Evolutionary conservation across 1,140 invertebrate genomes (phyloP).

Genomic region (Drosophila pallidifrons): DNA sequence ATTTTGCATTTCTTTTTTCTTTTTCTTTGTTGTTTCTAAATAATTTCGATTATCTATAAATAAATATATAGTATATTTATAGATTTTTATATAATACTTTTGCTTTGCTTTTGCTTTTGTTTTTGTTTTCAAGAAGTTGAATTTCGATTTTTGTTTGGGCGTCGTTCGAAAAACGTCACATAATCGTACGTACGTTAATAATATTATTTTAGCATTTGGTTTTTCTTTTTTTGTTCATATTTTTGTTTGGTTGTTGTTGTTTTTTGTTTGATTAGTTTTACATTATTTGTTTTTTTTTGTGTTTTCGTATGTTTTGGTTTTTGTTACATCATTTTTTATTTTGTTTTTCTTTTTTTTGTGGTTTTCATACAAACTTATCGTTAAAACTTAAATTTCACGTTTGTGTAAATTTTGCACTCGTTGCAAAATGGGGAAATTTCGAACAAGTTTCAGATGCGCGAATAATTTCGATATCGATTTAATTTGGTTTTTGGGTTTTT

Average conservation of each 20-base stretch:
- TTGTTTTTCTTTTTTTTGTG: conserved; percentile 15
- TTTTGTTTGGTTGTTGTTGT: conserved; percentile 43
- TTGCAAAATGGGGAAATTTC: conserved; percentile 23
- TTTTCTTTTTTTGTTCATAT: conserved; percentile 51
- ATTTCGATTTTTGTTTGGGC: conserved; percentile 95
- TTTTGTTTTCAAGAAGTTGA: conserved; percentile 93
- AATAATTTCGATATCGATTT: neutral
- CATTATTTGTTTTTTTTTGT: conserved; percentile 34
- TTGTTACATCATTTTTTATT: conserved; percentile 35
- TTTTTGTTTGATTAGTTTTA: conserved; percentile 39
- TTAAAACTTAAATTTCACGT: conserved; percentile 47
- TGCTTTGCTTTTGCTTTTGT: conserved; percentile 57
- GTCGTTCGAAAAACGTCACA: conserved; percentile 84
- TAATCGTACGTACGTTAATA: conserved; percentile 78
- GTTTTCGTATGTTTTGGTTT: conserved; percentile 46
- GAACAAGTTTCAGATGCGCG: conserved; percentile 9
- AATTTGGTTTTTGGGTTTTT: conserved; percentile 12
- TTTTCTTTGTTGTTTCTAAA: neutral
- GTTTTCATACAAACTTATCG: conserved; percentile 47
- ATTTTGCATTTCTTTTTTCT: conserved; percentile 53
- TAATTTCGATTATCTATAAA: conserved; percentile 60
- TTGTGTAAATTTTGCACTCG: conserved; percentile 21
- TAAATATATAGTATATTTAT: conserved; percentile 28
- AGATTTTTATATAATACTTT: conserved; percentile 38
- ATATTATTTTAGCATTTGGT: conserved; percentile 64